Conservation (phyloP, 2,797 vertebrate species). For the Eremophila alpestris region DNA sequence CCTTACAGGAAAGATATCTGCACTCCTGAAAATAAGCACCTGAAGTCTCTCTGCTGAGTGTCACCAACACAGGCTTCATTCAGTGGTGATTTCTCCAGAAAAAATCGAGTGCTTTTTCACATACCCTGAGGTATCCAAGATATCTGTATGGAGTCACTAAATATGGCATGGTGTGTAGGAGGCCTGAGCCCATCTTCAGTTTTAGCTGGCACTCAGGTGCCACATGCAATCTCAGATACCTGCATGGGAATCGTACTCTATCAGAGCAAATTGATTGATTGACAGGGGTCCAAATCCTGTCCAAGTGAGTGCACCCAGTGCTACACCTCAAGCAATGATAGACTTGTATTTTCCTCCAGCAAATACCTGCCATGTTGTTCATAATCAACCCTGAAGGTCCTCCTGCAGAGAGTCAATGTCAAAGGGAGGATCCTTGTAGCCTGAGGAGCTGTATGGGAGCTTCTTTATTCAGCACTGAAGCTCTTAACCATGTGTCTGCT, state of each 20-base stretch:
- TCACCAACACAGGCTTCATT: background rate
- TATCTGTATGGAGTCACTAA: background rate
- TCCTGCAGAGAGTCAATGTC: background rate
- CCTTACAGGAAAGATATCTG: background rate
- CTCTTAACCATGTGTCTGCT: background rate
- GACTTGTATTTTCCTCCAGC: background rate
- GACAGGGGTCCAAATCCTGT: background rate
- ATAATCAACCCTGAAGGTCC: background rate
- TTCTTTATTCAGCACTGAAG: background rate
- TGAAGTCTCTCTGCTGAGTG: background rate
- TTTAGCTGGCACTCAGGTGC: background rate
- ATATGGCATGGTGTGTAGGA: background rate
- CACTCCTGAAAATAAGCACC: background rate
- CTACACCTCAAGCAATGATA: background rate
- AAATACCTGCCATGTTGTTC: background rate
- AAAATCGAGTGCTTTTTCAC: background rate
- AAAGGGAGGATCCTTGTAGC: background rate
- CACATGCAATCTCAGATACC: background rate
- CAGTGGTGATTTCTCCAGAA: background rate
- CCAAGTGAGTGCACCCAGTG: background rate
- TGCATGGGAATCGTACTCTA: background rate
- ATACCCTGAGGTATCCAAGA: background rate
- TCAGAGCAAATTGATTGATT: background rate
- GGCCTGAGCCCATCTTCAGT: background rate
- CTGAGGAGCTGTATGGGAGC: background rate